Evolutionary conservation across 1,140 invertebrate species (phyloP).

Genomic region (Drosophila micromelanica): DNA sequence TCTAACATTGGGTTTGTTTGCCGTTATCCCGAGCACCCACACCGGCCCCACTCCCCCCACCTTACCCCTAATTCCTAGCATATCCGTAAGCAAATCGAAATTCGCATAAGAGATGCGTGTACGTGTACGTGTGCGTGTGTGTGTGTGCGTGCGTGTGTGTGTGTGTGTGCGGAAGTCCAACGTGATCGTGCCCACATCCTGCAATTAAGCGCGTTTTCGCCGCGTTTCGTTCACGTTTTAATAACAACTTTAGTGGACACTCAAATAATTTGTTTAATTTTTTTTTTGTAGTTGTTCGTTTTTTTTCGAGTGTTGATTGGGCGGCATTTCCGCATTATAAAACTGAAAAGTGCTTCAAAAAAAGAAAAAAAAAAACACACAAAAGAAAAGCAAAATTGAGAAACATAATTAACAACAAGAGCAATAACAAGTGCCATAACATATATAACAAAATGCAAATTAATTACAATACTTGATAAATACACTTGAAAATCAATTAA

Average conservation of each 20-base stretch:
- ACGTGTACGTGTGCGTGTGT: constrained; percentile 7
- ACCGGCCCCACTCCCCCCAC: neutral
- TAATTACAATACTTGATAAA: constrained; percentile 54
- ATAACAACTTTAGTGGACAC: constrained; percentile 18
- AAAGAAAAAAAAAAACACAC: constrained; percentile 26
- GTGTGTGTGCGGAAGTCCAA: constrained; percentile 18
- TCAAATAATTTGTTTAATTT: constrained; percentile 9
- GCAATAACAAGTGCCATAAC: constrained; percentile 30
- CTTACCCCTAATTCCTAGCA: neutral
- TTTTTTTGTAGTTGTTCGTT: neutral
- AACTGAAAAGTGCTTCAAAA: constrained; percentile 50
- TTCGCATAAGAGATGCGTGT: neutral
- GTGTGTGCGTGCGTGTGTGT: constrained; percentile 9
- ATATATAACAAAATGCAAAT: constrained; percentile 68
- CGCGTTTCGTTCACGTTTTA: constrained; percentile 30
- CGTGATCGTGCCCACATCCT: constrained; percentile 31
- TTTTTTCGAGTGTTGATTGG: constrained; percentile 36
- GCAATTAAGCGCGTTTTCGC: constrained; percentile 40
- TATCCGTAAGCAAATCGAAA: constrained; percentile 11
- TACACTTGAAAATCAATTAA: constrained; percentile 14
- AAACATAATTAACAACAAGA: constrained; percentile 36
- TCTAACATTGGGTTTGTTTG: constrained; percentile 24
- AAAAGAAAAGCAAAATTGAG: constrained; percentile 25
- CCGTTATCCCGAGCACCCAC: neutral
- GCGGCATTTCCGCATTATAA: constrained; percentile 65